A percentile compares a stretch with the other conserved stretches of the same genome.
phyloP scores from a whole-genome alignment of 2,888 invertebrate species.

The Cenopis cana region DNA sequence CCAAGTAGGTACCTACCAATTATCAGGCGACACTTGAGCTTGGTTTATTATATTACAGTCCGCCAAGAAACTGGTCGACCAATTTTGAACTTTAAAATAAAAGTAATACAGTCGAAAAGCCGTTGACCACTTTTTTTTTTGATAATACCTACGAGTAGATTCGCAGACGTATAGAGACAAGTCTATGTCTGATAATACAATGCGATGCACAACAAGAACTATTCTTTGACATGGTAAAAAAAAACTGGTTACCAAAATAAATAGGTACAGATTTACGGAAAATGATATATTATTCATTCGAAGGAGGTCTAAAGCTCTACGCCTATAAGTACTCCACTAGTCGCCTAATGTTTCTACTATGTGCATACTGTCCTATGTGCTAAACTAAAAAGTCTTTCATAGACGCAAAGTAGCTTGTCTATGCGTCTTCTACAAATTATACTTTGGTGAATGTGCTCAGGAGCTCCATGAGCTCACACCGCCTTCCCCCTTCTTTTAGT shows the following conservation, averaged over 20 bases:
- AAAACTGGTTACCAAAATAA: background rate
- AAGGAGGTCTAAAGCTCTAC: background rate
- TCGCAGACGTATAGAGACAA: background rate
- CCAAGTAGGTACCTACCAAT: conserved; percentile 8
- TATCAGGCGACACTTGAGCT: conserved; percentile 8
- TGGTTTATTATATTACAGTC: background rate
- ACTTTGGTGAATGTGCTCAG: too few relatives aligned
- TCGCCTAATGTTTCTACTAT: background rate
- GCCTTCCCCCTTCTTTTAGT: too few relatives aligned
- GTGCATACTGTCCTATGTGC: background rate
- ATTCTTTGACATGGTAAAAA: background rate
- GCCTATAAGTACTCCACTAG: too few relatives aligned
- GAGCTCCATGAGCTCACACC: too few relatives aligned
- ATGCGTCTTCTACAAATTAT: too few relatives aligned
- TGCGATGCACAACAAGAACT: background rate
- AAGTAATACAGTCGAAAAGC: too few relatives aligned
- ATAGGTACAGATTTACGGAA: background rate
- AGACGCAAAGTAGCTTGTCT: too few relatives aligned
- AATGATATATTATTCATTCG: background rate
- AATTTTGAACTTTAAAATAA: too few relatives aligned
- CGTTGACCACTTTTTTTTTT: too few relatives aligned
- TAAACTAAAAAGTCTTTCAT: background rate
- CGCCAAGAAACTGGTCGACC: too few relatives aligned
- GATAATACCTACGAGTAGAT: too few relatives aligned
- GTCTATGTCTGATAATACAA: background rate